Percentiles rank a stretch among this genome's conserved stretches.
Evolutionary conservation across 2,888 invertebrate species (phyloP).

Genomic region (Tachina lurida): DNA sequence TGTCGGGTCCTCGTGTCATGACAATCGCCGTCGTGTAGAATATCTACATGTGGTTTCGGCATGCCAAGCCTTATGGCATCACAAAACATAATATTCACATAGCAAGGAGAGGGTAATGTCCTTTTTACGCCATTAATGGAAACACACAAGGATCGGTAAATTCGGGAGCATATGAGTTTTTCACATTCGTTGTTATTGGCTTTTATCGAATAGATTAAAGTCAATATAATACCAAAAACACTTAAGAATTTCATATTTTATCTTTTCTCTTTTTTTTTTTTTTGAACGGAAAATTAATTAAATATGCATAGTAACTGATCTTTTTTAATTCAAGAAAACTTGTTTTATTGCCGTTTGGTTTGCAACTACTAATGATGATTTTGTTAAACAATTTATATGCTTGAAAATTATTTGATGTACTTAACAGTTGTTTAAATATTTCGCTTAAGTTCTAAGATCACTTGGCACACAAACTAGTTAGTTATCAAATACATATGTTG

Average conservation of each 20-base stretch:
- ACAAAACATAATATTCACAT: slow-evolving; percentile 58
- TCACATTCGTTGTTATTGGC: slow-evolving; percentile 23
- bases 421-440: slow-evolving; percentile 52
- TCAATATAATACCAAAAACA: neutral
- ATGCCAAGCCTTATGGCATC: neutral
- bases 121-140: slow-evolving; percentile 43
- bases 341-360: neutral
- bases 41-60: neutral
- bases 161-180: slow-evolving; percentile 49
- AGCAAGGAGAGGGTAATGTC: slow-evolving; percentile 57
- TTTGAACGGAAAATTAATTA: neutral
- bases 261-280: neutral
- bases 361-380: neutral
- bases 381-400: slow-evolving; percentile 34
- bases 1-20: neutral
- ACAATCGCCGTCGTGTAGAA: slow-evolving; percentile 30
- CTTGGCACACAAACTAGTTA: neutral
- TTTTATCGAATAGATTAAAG: neutral
- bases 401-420: neutral
- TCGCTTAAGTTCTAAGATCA: neutral
- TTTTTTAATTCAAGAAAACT: neutral
- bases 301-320: neutral
- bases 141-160: slow-evolving; percentile 65
- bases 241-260: neutral
- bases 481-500: neutral